phyloP scores from a whole-genome alignment of 2,888 invertebrate species.

The Caenorhabditis sinica region DNA sequence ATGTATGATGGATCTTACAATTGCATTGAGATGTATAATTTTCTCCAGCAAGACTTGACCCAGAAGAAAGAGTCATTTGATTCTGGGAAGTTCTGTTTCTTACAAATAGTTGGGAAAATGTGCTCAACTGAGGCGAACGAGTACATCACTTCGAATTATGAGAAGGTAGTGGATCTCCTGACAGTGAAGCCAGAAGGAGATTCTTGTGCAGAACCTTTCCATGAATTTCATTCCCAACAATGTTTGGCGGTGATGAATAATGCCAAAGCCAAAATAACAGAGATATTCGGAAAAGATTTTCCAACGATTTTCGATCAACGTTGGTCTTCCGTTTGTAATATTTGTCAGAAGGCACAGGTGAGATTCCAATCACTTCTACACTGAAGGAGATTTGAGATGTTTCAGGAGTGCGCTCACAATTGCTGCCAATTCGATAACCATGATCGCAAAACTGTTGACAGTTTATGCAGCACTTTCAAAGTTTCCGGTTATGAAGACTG shows the following conservation, averaged over 20 bases:
- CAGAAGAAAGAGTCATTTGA: slow-evolving; percentile 1
- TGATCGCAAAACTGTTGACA: background rate
- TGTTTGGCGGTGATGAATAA: background rate
- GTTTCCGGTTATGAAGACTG: background rate
- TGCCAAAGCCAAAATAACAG: background rate
- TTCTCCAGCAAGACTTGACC: background rate
- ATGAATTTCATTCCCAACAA: slow-evolving; percentile 12
- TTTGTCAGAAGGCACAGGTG: slow-evolving; percentile 8
- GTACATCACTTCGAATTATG: background rate
- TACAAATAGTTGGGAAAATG: background rate
- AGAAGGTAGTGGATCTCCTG: slow-evolving; percentile 2
- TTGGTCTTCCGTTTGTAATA: background rate
- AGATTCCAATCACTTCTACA: background rate
- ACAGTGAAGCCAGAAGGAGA: slow-evolving; percentile 13
- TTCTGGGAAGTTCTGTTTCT: slow-evolving; percentile 9
- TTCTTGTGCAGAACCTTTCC: slow-evolving; percentile 15
- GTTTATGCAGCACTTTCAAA: background rate
- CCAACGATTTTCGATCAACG: slow-evolving; percentile 11
- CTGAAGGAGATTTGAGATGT: background rate
- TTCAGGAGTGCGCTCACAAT: slow-evolving; percentile 4
- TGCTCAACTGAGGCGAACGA: background rate
- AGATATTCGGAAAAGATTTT: background rate
- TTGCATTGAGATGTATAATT: slow-evolving; percentile 6
- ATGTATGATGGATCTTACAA: background rate
- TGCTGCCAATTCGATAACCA: slow-evolving; percentile 5